Conservation (phyloP, 35 echinoderm and acorn worm species). For the Stichopus chloronotus region DNA sequence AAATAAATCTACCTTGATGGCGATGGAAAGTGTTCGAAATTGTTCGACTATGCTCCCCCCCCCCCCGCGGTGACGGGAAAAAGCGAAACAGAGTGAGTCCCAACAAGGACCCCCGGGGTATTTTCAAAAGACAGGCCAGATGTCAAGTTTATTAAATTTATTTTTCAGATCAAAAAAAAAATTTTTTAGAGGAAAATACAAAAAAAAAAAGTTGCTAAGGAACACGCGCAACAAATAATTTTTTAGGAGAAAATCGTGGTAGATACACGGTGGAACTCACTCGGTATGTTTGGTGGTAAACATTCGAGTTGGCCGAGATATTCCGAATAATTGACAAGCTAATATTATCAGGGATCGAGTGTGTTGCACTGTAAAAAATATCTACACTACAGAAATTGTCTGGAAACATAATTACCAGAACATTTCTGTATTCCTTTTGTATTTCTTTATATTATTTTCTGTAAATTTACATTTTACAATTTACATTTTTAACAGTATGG, state of each 20-base stretch:
- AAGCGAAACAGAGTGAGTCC: not conserved
- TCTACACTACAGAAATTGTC: no score
- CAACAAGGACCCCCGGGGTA: not conserved
- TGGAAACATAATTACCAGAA: no score
- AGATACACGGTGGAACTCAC: no score
- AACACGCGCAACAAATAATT: not conserved
- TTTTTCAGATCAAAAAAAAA: not conserved
- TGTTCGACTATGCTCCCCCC: not conserved
- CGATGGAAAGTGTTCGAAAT: not conserved
- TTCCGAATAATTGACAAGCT: no score
- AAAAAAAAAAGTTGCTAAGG: not conserved
- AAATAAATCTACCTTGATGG: not conserved
- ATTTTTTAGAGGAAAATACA: not conserved
- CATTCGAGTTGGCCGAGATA: no score
- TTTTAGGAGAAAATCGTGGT: not conserved
- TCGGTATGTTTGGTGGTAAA: no score
- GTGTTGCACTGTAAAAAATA: no score
- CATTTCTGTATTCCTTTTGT: no score
- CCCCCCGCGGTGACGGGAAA: not conserved
- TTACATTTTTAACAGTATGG: no score
- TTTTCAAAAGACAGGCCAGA: not conserved
- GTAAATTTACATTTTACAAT: no score
- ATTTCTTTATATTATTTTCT: no score
- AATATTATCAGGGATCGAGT: no score
- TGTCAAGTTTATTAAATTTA: not conserved